Evolutionary conservation across 2,888 invertebrate species (phyloP).

Genomic region (Micoletzkya japonica): DNA sequence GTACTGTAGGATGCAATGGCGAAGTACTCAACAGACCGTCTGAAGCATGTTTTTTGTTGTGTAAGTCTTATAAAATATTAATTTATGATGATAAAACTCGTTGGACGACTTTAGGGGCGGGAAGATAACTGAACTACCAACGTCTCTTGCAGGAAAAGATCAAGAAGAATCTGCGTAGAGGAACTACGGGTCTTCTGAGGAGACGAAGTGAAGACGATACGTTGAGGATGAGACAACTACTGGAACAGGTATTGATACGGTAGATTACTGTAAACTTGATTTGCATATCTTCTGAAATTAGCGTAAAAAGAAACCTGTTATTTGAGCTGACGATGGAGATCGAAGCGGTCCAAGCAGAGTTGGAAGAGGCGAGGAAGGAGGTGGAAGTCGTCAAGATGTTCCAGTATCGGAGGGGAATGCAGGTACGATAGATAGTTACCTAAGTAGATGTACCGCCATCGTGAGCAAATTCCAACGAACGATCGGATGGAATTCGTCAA

Average conservation of each 20-base stretch:
- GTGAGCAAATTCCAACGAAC: too few species aligned
- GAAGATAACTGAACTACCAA: background rate
- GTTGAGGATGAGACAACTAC: constrained; percentile 7
- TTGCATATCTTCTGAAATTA: background rate
- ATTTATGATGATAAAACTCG: too few species aligned
- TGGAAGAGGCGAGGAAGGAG: constrained; percentile 34
- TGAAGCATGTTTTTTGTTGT: too few species aligned
- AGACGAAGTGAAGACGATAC: constrained; percentile 19
- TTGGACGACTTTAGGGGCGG: too few species aligned
- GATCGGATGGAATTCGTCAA: too few species aligned
- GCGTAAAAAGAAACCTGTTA: background rate
- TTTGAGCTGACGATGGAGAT: constrained; percentile 22
- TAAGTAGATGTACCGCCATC: background rate
- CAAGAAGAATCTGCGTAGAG: constrained; percentile 8
- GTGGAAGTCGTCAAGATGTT: constrained; percentile 46
- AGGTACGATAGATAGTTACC: constrained; percentile 27
- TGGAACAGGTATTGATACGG: constrained; percentile 1
- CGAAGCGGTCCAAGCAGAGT: constrained; percentile 32
- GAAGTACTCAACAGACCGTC: too few species aligned
- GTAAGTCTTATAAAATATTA: too few species aligned
- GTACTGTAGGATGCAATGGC: too few species aligned
- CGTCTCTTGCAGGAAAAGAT: constrained; percentile 10
- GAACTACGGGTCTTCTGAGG: background rate
- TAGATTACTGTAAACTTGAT: background rate
- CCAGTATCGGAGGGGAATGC: constrained; percentile 42